Evolutionary conservation across 92 coral and sea anemone genomes (phyloP).

Genomic region (Zoanthus gigantus): DNA sequence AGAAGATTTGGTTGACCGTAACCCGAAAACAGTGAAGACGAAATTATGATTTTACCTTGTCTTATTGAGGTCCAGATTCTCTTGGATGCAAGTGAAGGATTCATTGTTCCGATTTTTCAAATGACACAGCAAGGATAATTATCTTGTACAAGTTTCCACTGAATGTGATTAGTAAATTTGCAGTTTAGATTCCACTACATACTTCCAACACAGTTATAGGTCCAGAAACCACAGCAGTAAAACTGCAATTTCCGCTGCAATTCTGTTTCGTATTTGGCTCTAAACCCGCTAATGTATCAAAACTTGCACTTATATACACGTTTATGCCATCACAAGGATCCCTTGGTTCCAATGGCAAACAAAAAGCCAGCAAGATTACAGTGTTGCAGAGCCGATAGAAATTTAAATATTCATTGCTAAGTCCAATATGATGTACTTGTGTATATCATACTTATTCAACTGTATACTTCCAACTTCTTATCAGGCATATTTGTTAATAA

Average conservation of each 20-base stretch:
- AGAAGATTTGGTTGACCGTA: not conserved
- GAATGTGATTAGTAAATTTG: not conserved
- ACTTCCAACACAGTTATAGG: not conserved
- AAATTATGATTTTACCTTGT: not conserved
- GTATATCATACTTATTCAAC: too few relatives aligned
- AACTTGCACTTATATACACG: too few relatives aligned
- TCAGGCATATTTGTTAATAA: too few relatives aligned
- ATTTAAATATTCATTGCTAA: too few relatives aligned
- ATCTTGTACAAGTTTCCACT: not conserved
- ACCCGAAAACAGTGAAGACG: not conserved
- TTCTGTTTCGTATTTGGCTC: not conserved
- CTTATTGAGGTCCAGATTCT: slow-evolving; percentile 5
- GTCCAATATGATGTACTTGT: too few relatives aligned
- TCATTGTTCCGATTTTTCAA: not conserved
- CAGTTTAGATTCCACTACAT: slow-evolving; percentile 14
- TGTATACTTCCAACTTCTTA: too few relatives aligned
- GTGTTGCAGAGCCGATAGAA: too few relatives aligned
- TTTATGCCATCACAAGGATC: too few relatives aligned
- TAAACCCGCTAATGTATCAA: not conserved
- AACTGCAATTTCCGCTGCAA: not conserved
- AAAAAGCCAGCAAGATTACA: too few relatives aligned
- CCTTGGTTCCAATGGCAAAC: too few relatives aligned
- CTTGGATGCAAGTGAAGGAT: not conserved
- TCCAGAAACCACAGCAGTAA: not conserved
- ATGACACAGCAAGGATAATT: not conserved